Evolutionary conservation across 2,797 vertebrate species (phyloP).

Genomic region (Cyprinodon diabolis): DNA sequence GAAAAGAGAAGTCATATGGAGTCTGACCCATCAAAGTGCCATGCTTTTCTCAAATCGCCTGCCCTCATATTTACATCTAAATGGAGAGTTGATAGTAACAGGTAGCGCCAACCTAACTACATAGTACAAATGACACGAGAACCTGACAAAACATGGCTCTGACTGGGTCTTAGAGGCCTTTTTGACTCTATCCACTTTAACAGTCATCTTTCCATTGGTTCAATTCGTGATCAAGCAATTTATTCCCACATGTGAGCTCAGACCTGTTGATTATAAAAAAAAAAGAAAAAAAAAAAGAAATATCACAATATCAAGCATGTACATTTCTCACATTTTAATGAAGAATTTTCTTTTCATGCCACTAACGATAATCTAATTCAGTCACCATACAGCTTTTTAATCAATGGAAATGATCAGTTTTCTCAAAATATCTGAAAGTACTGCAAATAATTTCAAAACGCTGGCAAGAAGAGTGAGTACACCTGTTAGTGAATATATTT

Average conservation of each 20-base stretch:
- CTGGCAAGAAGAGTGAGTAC: no score
- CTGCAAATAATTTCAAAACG: no score
- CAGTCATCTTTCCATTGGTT: constrained; percentile 52
- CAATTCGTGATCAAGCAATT: constrained; percentile 68
- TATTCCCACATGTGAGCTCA: constrained; percentile 63
- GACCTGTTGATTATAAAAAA: constrained; percentile 69
- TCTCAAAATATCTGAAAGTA: no score
- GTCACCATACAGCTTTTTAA: no score
- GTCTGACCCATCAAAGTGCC: constrained; percentile 27
- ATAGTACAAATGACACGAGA: constrained; percentile 33
- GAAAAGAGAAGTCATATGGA: constrained; percentile 11
- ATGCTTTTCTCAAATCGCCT: constrained; percentile 12
- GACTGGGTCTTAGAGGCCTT: constrained; percentile 48
- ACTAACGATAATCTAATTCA: no score
- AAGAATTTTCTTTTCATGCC: no score
- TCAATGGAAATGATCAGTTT: no score
- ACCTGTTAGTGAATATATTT: no score
- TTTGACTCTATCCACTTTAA: constrained; percentile 45
- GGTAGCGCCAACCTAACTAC: constrained; percentile 50
- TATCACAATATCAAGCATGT: no score
- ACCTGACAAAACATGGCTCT: constrained; percentile 65
- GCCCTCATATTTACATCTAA: constrained; percentile 58
- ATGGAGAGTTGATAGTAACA: constrained; percentile 44
- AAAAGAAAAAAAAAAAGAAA: constrained; percentile 32
- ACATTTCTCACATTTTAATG: no score